Conservation (phyloP, 2,888 invertebrate genomes). For the Copidosoma aretas region DNA sequence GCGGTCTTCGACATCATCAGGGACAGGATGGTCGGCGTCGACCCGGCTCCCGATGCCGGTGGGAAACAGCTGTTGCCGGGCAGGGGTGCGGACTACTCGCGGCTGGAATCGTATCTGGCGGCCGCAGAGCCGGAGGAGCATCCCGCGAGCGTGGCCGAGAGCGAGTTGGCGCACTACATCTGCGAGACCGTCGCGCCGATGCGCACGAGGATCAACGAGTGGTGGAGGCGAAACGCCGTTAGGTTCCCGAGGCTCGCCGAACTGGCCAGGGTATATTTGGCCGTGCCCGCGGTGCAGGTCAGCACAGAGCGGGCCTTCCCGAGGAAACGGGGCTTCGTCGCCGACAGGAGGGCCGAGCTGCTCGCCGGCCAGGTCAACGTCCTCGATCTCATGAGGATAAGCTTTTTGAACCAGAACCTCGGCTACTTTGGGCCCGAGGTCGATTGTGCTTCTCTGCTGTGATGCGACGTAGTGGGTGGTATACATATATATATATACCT, state of each 20-base stretch:
- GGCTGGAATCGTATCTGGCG: too few species aligned
- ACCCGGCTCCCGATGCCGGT: too few species aligned
- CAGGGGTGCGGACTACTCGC: not conserved
- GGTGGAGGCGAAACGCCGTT: conserved; percentile 34
- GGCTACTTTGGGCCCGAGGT: conserved; percentile 30
- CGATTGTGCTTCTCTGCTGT: conserved; percentile 20
- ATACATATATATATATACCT: not conserved
- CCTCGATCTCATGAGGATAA: conserved; percentile 37
- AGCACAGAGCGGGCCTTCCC: conserved; percentile 39
- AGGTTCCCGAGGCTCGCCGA: conserved; percentile 35
- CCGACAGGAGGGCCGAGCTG: conserved; percentile 32
- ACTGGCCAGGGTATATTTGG: conserved; percentile 37
- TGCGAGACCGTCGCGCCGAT: conserved; percentile 33
- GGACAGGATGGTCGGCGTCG: conserved; percentile 31
- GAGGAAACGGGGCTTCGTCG: conserved; percentile 34
- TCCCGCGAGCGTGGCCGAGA: conserved; percentile 30
- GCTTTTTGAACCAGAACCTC: conserved; percentile 35
- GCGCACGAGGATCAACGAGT: conserved; percentile 24
- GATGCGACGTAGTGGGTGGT: too few species aligned
- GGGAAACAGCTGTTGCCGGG: not conserved
- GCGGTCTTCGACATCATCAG: conserved; percentile 37
- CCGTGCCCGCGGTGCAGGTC: conserved; percentile 39
- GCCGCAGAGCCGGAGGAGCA: too few species aligned
- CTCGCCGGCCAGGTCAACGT: conserved; percentile 34
- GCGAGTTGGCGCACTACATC: conserved; percentile 36